Conservation (phyloP, 2,797 vertebrate genomes). For the Brachyalestes nurse region DNA sequence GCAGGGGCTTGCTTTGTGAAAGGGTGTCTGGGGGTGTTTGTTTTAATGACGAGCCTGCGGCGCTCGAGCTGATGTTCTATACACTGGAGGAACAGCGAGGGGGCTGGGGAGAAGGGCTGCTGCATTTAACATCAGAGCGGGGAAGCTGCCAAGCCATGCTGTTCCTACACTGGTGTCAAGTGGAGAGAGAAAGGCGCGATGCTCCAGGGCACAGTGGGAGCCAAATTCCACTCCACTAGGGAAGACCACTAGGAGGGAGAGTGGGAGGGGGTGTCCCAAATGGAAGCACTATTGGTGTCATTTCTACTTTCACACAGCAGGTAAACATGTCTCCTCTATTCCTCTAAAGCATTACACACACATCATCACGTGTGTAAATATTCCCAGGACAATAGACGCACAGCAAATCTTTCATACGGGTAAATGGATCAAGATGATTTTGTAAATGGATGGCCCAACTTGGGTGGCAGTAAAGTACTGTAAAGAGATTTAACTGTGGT, state of each 20-base stretch:
- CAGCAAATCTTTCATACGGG: neutral
- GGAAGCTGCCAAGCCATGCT: constrained; percentile 34
- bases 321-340: neutral
- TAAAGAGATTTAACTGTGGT: too few relatives aligned
- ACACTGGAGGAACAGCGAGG: constrained; percentile 7
- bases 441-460: too few relatives aligned
- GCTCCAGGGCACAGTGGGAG: constrained; percentile 39
- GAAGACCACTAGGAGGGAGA: constrained; percentile 9
- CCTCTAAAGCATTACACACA: neutral
- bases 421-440: neutral
- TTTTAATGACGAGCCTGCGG: constrained; percentile 26
- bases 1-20: neutral
- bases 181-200: constrained; percentile 29
- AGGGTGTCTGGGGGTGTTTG: constrained; percentile 28
- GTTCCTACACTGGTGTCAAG: constrained; percentile 42
- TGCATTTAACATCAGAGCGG: constrained; percentile 41
- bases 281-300: constrained; percentile 20
- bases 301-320: constrained; percentile 22
- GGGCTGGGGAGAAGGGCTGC: constrained; percentile 4
- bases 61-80: constrained; percentile 30
- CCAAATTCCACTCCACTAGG: constrained; percentile 50
- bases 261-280: neutral
- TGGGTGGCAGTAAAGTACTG: too few relatives aligned
- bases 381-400: neutral
- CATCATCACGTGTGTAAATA: neutral